Percentiles rank a stretch among this genome's conserved stretches.
Evolutionary conservation across 2,113 vertebrate genomes (phyloP).

Genomic region (Globicephala melas): DNA sequence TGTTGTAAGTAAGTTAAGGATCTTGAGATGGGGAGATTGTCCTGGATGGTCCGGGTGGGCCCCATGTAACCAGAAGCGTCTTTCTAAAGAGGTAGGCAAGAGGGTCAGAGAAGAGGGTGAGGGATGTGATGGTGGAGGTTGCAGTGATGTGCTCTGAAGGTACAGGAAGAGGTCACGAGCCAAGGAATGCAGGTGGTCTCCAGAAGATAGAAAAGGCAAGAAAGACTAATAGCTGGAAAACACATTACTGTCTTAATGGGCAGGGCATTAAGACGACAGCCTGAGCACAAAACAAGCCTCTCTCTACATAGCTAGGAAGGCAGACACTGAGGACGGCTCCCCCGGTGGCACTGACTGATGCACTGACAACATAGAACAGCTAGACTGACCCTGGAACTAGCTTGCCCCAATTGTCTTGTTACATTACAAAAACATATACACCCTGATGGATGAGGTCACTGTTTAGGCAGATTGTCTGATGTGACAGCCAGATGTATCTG

Average conservation of each 20-base stretch:
- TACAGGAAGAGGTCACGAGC: neutral
- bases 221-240: neutral
- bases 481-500: neutral
- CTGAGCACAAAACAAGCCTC: neutral
- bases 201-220: neutral
- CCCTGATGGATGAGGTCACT: neutral
- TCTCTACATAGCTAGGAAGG: neutral
- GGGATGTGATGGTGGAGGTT: neutral
- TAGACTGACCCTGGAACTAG: neutral
- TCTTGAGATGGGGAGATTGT: neutral
- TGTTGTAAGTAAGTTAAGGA: neutral
- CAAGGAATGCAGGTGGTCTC: neutral
- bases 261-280: neutral
- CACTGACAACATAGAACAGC: neutral
- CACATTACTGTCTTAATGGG: neutral
- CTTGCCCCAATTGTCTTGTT: neutral
- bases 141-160: neutral
- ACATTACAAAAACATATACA: neutral
- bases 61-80: neutral
- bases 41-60: neutral
- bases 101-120: neutral
- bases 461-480: neutral
- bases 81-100: neutral
- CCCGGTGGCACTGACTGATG: neutral
- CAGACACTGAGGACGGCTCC: rapidly evolving